These are phyloP conservation scores for Nomia melanderi DNA, from an alignment of 1,140 invertebrate species.

Conservation along the genomic window DNA sequence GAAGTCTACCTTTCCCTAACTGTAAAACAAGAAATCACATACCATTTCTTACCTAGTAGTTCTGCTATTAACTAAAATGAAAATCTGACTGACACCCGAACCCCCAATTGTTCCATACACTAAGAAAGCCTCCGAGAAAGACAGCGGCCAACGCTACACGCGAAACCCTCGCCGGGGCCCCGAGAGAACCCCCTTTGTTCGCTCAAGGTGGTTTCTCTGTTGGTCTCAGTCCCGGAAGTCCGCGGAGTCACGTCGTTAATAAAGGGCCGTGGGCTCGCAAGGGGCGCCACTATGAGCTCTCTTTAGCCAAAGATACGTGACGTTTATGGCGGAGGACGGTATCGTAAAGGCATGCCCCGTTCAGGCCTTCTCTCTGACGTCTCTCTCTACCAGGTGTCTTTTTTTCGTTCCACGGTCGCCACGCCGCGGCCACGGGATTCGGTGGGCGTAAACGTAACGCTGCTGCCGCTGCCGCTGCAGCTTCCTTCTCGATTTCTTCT, in stretches of 20 bases:
- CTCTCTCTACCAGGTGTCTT: slow-evolving; percentile 53
- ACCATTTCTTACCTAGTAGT: too few relatives aligned
- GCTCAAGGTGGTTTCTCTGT: background rate
- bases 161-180: too few relatives aligned
- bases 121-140: too few relatives aligned
- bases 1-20: too few relatives aligned
- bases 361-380: slow-evolving; percentile 54
- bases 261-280: slow-evolving; percentile 52
- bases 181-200: background rate
- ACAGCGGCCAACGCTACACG: slow-evolving; percentile 8
- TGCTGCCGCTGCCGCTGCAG: too few relatives aligned
- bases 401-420: background rate
- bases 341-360: slow-evolving; percentile 68
- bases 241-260: slow-evolving; percentile 66
- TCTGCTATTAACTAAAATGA: too few relatives aligned
- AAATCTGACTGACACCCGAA: too few relatives aligned
- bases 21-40: too few relatives aligned
- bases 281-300: slow-evolving; percentile 53
- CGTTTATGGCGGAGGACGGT: slow-evolving; percentile 71
- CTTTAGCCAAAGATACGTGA: slow-evolving; percentile 73
- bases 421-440: slow-evolving; percentile 30
- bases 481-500: slow-evolving; percentile 39
- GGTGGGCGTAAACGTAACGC: slow-evolving; percentile 55
- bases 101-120: too few relatives aligned
- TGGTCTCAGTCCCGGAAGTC: slow-evolving; percentile 65